Base-by-base conservation (phyloP, 2,888 invertebrate species). In the Julus scanicus region DNA sequence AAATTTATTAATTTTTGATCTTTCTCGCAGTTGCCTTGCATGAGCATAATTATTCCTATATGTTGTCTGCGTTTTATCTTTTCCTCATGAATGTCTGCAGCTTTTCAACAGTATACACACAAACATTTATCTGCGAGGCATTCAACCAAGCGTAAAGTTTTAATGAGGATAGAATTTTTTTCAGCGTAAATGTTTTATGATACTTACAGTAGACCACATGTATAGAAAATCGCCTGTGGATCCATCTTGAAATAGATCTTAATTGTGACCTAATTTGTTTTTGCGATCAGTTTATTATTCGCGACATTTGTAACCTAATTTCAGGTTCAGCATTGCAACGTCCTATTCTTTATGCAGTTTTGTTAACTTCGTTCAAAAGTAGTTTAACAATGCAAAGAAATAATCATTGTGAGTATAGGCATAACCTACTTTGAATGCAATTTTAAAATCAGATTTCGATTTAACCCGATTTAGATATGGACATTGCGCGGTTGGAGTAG, bases 131-230 rank as follows among this genome's bases (percentile, higher is more conserved):
- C 71, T 71, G 8, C 71, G 71, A 71, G 20, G 71, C 20, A 71
- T 20, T 71, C 11, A 71, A 71, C 71, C 29, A 29, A 71, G 71
- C 71, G 20, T 71, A 71, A 71, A 71, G 71, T 71, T 71, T 71
- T 71, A 71, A 71, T 29, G 71, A 71, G 71, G 63, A 29, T 71
- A 20, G 71, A 20, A 13, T 49, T 48, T 53, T 71, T 71, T 71
- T 71, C 29, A 29, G 71, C 71, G 8, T 20, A n/a, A 2, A 71
- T 29, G 71, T 29, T 71, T 71, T 20, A 71, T 71, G 20, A 29
- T 71, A 71, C 20, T 20, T 8, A 29, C 71, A 29, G 71, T 71
- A 20, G 20, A 71, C 20, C 71, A 11, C 71, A 11, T 71, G 71
- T 71, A 71, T 9, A 29, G 71, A 71, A 71, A 20, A 71, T 63